Conservation (phyloP, 2,888 invertebrate species). For the Allophyes oxyacanthae region DNA sequence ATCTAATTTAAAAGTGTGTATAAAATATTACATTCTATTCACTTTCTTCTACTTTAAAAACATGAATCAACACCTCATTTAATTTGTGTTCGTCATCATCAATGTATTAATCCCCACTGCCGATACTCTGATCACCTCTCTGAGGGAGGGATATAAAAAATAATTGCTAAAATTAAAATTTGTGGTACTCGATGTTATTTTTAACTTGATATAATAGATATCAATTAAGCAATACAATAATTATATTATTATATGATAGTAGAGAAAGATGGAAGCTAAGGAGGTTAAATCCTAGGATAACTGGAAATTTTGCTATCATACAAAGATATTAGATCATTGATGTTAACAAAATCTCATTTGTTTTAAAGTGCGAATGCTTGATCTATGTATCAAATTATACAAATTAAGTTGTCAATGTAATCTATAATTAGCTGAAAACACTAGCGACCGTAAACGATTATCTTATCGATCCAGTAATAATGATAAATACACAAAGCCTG, state of each 20-base stretch:
- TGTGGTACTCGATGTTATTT: too few relatives aligned
- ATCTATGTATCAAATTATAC: constrained; percentile 31
- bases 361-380: constrained; percentile 32
- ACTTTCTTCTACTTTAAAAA: too few relatives aligned
- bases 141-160: too few relatives aligned
- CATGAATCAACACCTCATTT: too few relatives aligned
- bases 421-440: constrained; percentile 62
- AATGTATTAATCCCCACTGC: too few relatives aligned
- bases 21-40: too few relatives aligned
- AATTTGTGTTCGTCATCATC: too few relatives aligned
- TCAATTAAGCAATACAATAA: too few relatives aligned
- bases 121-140: too few relatives aligned
- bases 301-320: constrained; percentile 25
- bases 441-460: constrained; percentile 60
- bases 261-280: background rate
- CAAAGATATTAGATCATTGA: constrained; percentile 25
- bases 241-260: constrained; percentile 3
- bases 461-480: constrained; percentile 64
- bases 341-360: constrained; percentile 33
- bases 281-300: constrained; percentile 1
- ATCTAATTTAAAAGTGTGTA: too few relatives aligned
- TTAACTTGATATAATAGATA: too few relatives aligned
- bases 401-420: constrained; percentile 48
- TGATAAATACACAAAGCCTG: constrained; percentile 60
- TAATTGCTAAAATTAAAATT: too few relatives aligned